Evolutionary conservation across 2,888 invertebrate genomes (phyloP), one percentile per base, ranked within the genome.

Genomic region (Sphaerophoria taeniata): DNA sequence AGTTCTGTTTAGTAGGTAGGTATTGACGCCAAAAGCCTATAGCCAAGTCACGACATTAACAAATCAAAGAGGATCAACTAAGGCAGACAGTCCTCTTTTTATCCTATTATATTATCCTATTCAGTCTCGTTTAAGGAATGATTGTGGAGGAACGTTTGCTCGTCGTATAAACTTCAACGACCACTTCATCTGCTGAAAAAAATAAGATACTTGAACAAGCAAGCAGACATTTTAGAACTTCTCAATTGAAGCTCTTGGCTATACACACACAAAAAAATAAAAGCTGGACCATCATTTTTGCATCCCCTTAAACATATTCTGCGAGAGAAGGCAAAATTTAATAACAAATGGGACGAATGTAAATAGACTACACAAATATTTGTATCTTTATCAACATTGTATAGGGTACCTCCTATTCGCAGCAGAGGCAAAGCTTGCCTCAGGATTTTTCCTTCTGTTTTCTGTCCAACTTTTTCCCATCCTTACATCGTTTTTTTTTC

Each of bases 311-410:
- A 49, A 67, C 63, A 65, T 65, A 34, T 61, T 56, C 51, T 36
- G 47, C 34, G n/a, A 55, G 36, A 51, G 55, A 70, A 65, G 43
- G 51, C 63, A 77, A 76, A 86, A 82, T 47, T 65, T 86, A 86
- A 86, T 86, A 86, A 74, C 67, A 81, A 73, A 76, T 73, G 77
- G 71, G 70, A 81, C 51, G 63, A 58, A 81, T 73, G 63, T 73
- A 81, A 85, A 77, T 80, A 85, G 72, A 85, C 73, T 70, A 76
- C 16, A 16, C 73, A 85, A 81, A 85, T 81, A 81, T 85, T 85
- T 85, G 76, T 85, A 81, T 85, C 69, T 65, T 49, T 81, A 84
- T 80, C 71, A 76, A 43, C 60, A 63, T 49, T 39, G 43, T 24
- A 14, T 6, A 14, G 6, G 12, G 11, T 45, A 45, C 45, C 11